phyloP scores from a whole-genome alignment of 2,113 vertebrate genomes.

The Ia io region DNA sequence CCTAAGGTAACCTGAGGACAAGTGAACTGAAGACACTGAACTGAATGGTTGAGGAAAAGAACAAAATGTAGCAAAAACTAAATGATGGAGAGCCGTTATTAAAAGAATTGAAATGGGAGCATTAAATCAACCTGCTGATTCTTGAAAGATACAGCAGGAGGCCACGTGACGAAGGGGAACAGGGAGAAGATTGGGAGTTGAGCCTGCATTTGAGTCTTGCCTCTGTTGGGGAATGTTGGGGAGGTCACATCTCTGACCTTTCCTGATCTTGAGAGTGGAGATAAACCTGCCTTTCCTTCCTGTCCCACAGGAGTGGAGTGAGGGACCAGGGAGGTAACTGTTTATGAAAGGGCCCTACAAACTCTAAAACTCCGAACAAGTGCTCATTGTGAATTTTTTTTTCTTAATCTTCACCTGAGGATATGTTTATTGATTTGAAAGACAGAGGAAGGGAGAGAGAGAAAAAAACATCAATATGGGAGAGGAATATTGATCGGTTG shows the following conservation, averaged over 20 bases:
- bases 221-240: background rate
- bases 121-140: background rate
- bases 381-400: background rate
- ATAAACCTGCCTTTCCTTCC: background rate
- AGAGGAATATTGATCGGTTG: background rate
- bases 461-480: background rate
- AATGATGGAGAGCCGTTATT: background rate
- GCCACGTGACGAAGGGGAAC: background rate
- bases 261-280: background rate
- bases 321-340: background rate
- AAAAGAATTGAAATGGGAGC: background rate
- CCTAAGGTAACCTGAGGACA: background rate
- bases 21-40: background rate
- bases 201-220: background rate
- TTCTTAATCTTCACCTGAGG: background rate
- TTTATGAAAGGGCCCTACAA: background rate
- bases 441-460: background rate
- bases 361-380: background rate
- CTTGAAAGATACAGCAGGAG: background rate
- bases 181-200: background rate
- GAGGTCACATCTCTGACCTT: background rate
- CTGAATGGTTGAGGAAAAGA: background rate
- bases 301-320: background rate
- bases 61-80: slow-evolving; percentile 9
- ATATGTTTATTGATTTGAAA: background rate